phyloP scores from a whole-genome alignment of 2,797 vertebrate genomes.

The Sebastes diaconus region DNA sequence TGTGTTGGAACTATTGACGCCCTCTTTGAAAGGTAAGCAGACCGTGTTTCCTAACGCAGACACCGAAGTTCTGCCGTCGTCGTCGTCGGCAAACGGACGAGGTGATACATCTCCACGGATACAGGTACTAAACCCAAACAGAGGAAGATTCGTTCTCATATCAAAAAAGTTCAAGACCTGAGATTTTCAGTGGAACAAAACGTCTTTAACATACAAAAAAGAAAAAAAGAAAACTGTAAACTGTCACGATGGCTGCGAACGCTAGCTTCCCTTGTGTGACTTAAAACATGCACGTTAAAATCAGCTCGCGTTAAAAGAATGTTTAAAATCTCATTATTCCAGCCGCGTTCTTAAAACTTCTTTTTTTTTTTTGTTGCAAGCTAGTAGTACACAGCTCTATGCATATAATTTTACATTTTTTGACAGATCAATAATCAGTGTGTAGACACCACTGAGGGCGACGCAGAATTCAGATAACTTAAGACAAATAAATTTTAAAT shows the following conservation, averaged over 20 bases:
- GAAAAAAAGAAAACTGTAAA: slow-evolving; percentile 62
- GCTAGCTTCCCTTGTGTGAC: slow-evolving; percentile 71
- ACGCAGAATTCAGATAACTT: slow-evolving; percentile 72
- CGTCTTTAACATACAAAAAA: slow-evolving; percentile 60
- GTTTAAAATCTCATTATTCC: slow-evolving; percentile 46
- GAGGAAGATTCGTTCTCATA: slow-evolving; percentile 73
- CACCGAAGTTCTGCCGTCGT: slow-evolving; percentile 21
- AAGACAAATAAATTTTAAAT: slow-evolving; percentile 76
- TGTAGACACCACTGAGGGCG: slow-evolving; percentile 64
- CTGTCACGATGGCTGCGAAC: slow-evolving; percentile 61
- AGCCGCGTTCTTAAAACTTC: slow-evolving; percentile 36
- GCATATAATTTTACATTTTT: slow-evolving; percentile 56
- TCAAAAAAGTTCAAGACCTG: slow-evolving; percentile 81
- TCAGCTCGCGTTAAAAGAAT: slow-evolving; percentile 50
- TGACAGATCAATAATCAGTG: slow-evolving; percentile 62
- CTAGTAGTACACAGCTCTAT: slow-evolving; percentile 64
- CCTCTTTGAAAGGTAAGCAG: slow-evolving; percentile 58
- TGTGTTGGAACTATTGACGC: slow-evolving; percentile 17
- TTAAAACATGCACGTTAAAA: slow-evolving; percentile 76
- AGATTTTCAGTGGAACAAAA: slow-evolving; percentile 78
- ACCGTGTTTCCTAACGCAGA: slow-evolving; percentile 38
- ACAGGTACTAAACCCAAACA: slow-evolving; percentile 64
- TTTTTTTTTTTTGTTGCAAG: slow-evolving; percentile 48
- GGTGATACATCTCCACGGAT: slow-evolving; percentile 62
- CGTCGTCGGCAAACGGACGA: slow-evolving; percentile 34